Evolutionary conservation across 1,140 invertebrate species (phyloP).

Genomic region (Brachionus sp.): DNA sequence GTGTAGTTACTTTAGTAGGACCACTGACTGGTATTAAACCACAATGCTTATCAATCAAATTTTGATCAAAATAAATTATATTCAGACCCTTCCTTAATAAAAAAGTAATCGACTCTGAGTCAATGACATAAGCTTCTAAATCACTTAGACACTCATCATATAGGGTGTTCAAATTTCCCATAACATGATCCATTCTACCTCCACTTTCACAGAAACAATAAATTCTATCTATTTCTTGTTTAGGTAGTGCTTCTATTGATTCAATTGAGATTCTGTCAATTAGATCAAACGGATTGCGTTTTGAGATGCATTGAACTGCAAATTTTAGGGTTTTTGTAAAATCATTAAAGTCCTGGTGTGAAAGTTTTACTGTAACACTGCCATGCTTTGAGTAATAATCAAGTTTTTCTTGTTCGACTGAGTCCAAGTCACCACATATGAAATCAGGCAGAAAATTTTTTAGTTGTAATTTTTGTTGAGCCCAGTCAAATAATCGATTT

Average conservation of each 20-base stretch:
- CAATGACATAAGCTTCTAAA: background rate
- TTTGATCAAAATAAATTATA: background rate
- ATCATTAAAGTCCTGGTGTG: slow-evolving; percentile 11
- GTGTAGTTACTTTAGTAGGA: slow-evolving; percentile 1
- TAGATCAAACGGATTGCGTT: background rate
- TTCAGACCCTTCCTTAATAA: slow-evolving; percentile 12
- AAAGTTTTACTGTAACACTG: background rate
- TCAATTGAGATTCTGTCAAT: background rate
- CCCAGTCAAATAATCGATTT: slow-evolving; percentile 20
- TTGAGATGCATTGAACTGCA: background rate
- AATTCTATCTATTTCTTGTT: background rate
- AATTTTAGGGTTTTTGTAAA: slow-evolving; percentile 36
- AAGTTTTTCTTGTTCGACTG: background rate
- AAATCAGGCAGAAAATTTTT: background rate
- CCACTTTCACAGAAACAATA: slow-evolving; percentile 26
- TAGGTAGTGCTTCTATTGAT: background rate
- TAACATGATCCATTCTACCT: slow-evolving; percentile 23
- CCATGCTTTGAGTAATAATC: slow-evolving; percentile 2
- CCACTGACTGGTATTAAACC: slow-evolving; percentile 14
- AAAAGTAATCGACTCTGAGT: slow-evolving; percentile 26
- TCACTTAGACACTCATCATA: slow-evolving; percentile 6
- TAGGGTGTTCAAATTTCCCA: slow-evolving; percentile 26
- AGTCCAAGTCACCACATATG: slow-evolving; percentile 36
- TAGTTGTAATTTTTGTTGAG: background rate
- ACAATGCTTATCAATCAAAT: slow-evolving; percentile 10